Evolutionary conservation across 2,113 vertebrate species (phyloP).

Genomic region (Lasiurus borealis): DNA sequence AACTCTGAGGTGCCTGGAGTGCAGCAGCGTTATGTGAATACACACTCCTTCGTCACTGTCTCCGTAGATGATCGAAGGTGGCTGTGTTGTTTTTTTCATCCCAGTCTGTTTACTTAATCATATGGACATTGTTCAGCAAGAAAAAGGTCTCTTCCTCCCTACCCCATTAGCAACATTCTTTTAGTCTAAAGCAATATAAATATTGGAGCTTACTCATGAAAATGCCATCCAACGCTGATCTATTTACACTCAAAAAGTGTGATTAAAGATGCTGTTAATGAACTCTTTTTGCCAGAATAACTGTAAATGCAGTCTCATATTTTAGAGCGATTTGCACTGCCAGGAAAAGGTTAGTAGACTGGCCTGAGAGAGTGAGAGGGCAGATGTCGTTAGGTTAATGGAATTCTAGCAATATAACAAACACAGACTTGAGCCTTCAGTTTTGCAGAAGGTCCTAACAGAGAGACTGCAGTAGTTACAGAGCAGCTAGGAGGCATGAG

Average conservation of each 20-base stretch:
- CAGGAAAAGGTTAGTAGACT: conserved; percentile 57
- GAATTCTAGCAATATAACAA: conserved; percentile 45
- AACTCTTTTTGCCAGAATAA: conserved; percentile 78
- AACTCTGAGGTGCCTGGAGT: conserved; percentile 39
- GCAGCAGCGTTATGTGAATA: conserved; percentile 72
- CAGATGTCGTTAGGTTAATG: conserved; percentile 61
- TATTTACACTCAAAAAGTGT: conserved; percentile 67
- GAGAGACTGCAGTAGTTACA: background rate
- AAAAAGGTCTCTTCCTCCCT: conserved; percentile 81
- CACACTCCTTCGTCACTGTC: conserved; percentile 78
- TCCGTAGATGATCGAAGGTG: conserved; percentile 81
- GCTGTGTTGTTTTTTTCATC: conserved; percentile 73
- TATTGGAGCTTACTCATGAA: conserved; percentile 82
- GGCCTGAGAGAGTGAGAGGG: background rate
- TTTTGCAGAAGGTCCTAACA: background rate
- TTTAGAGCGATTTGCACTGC: conserved; percentile 69
- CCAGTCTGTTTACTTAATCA: conserved; percentile 80
- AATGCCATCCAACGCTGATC: conserved; percentile 77
- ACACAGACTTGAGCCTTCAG: background rate
- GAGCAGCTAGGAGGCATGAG: background rate
- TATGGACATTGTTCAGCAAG: conserved; percentile 61
- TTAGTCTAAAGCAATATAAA: conserved; percentile 81
- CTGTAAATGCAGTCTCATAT: conserved; percentile 51
- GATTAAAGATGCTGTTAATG: conserved; percentile 81
- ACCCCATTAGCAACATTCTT: conserved; percentile 74